Evolutionary conservation across 2,113 vertebrate species (phyloP).

Genomic region (Mus spicilegus): DNA sequence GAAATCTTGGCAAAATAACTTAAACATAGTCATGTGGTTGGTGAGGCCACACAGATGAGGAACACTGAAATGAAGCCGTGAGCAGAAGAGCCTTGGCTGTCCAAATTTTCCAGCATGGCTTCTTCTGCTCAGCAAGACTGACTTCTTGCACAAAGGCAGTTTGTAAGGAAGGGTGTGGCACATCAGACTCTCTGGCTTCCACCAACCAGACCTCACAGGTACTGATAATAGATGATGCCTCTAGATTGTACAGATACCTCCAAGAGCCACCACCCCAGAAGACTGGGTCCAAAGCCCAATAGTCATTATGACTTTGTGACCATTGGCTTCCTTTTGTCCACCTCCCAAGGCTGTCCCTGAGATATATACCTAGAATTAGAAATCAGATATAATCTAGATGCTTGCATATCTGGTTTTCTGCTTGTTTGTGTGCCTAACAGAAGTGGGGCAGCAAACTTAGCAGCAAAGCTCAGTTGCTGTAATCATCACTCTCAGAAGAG

Average conservation of each 20-base stretch:
- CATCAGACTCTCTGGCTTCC: not conserved
- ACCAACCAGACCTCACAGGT: not conserved
- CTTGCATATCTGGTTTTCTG: not conserved
- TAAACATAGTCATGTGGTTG: constrained; percentile 3
- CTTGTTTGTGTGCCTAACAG: not conserved
- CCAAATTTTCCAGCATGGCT: not conserved
- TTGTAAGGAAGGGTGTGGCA: not conserved
- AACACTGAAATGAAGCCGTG: not conserved
- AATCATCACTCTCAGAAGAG: not conserved
- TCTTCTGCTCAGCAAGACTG: not conserved
- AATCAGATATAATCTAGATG: not conserved
- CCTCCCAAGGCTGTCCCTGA: not conserved
- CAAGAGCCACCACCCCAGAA: not conserved
- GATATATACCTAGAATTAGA: not conserved
- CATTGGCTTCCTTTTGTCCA: not conserved
- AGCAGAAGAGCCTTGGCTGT: not conserved
- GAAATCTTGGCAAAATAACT: not conserved
- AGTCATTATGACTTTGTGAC: not conserved
- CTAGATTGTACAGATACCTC: not conserved
- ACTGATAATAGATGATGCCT: not conserved
- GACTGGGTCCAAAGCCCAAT: not conserved
- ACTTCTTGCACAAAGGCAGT: not conserved
- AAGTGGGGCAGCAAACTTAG: not conserved
- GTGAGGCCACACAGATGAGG: not conserved
- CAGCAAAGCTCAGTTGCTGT: not conserved